Percentiles rank a stretch among this genome's conserved stretches.
Evolutionary conservation across 2,113 vertebrate species (phyloP).

Genomic region (Pungitius pungitius): DNA sequence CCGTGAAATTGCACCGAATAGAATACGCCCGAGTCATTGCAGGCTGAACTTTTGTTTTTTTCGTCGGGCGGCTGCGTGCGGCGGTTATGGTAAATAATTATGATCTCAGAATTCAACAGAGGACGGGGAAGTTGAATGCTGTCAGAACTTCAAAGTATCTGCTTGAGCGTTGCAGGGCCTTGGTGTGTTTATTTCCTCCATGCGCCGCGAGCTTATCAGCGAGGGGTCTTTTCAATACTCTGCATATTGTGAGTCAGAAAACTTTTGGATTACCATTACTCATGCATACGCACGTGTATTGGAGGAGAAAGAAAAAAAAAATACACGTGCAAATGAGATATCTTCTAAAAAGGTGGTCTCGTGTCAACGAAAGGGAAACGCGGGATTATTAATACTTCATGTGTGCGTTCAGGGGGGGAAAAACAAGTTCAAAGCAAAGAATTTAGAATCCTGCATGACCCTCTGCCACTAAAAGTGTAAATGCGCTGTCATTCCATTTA

Average conservation of each 20-base stretch:
- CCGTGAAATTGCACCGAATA: slow-evolving; percentile 68
- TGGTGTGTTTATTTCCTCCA: slow-evolving; percentile 58
- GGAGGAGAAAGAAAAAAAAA: slow-evolving; percentile 19
- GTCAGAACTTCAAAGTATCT: slow-evolving; percentile 68
- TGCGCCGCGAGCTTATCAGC: slow-evolving; percentile 61
- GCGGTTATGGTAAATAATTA: slow-evolving; percentile 71
- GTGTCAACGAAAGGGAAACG: slow-evolving; percentile 55
- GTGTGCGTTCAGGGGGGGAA: slow-evolving; percentile 29
- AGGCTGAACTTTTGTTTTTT: slow-evolving; percentile 65
- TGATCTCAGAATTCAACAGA: slow-evolving; percentile 43
- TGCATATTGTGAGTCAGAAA: slow-evolving; percentile 61
- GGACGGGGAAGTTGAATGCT: slow-evolving; percentile 53
- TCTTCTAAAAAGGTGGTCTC: slow-evolving; percentile 37
- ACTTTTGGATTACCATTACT: slow-evolving; percentile 63
- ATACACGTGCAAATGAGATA: slow-evolving; percentile 39
- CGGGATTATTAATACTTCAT: slow-evolving; percentile 65
- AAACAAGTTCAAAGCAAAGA: slow-evolving; percentile 35
- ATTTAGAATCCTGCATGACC: slow-evolving; percentile 43
- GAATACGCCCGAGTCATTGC: slow-evolving; percentile 54
- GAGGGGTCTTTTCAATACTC: slow-evolving; percentile 60
- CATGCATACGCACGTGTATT: slow-evolving; percentile 23
- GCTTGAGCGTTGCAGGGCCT: slow-evolving; percentile 57
- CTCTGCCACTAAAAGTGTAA: slow-evolving; percentile 55
- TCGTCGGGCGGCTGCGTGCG: slow-evolving; percentile 41
- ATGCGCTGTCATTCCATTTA: slow-evolving; percentile 66